These are phyloP conservation scores for Scaptomyza polygonia DNA, from an alignment of 2,888 invertebrate species.

Conservation along the genomic window DNA sequence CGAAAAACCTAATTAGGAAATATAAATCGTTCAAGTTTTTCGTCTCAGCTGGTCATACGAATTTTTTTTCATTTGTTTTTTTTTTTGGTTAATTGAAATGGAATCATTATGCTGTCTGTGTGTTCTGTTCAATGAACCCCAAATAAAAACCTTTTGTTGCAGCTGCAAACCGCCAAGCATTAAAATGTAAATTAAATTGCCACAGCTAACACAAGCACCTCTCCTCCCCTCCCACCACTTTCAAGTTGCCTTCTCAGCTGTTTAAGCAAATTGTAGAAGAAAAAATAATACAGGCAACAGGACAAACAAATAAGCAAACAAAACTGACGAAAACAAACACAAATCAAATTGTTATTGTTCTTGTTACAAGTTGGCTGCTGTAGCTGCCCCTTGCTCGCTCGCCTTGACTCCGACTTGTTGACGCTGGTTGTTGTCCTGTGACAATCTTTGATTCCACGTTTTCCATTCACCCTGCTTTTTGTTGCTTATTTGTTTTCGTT, in stretches of 20 bases:
- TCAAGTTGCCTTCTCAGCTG: not conserved
- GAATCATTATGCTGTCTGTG: slow-evolving; percentile 62
- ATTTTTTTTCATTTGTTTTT: not conserved
- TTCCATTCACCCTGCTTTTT: not conserved
- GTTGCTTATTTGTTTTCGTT: slow-evolving; percentile 44
- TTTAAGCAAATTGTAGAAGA: not conserved
- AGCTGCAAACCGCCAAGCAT: slow-evolving; percentile 45
- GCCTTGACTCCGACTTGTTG: too few species aligned
- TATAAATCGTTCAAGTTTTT: slow-evolving; percentile 42
- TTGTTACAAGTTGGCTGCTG: slow-evolving; percentile 9
- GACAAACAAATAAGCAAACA: slow-evolving; percentile 41
- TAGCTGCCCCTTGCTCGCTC: slow-evolving; percentile 21
- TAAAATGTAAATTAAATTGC: slow-evolving; percentile 32
- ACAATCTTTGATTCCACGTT: slow-evolving; percentile 19
- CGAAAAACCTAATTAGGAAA: slow-evolving; percentile 63
- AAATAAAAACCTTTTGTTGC: slow-evolving; percentile 32
- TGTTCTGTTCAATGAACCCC: slow-evolving; percentile 53
- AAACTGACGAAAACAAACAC: slow-evolving; percentile 60
- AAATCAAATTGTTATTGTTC: slow-evolving; percentile 70
- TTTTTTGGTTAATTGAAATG: slow-evolving; percentile 49
- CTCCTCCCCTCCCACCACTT: not conserved
- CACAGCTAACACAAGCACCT: not conserved
- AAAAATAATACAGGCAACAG: slow-evolving; percentile 10
- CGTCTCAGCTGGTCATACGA: not conserved
- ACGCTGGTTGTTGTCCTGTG: too few species aligned